Percentiles rank a stretch among this genome's conserved stretches.
phyloP scores from a whole-genome alignment of 2,113 vertebrate genomes.

The Charadrius vociferus region DNA sequence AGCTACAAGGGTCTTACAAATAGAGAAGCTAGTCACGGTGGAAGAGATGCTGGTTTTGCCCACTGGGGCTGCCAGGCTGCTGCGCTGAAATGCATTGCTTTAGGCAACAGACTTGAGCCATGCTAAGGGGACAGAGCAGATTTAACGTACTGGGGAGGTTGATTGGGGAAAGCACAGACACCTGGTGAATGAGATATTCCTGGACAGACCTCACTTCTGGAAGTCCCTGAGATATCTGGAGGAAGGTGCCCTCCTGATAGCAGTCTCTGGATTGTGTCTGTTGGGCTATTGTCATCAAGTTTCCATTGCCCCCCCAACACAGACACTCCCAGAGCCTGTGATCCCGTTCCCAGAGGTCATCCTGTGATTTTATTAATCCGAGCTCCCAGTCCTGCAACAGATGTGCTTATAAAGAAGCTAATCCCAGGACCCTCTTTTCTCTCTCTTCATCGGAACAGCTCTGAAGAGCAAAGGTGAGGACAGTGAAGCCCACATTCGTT shows the following conservation, averaged over 20 bases:
- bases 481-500: neutral
- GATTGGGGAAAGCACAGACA: neutral
- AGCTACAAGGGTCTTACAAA: neutral
- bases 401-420: neutral
- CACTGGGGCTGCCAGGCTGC: neutral
- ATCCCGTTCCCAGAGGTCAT: neutral
- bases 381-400: neutral
- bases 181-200: neutral
- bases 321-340: neutral
- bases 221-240: neutral
- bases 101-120: neutral
- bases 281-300: neutral
- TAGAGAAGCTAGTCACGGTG: rapidly evolving
- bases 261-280: neutral
- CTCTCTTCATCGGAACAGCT: neutral
- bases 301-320: neutral
- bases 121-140: neutral
- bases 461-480: neutral
- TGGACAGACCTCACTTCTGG: neutral
- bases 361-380: neutral
- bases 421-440: neutral
- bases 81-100: neutral
- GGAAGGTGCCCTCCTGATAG: neutral
- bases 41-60: neutral
- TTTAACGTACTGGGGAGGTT: neutral